Conservation (phyloP, 30 jellyfish, hydroid and myxozoan genomes). For the Aurelia sp. region DNA sequence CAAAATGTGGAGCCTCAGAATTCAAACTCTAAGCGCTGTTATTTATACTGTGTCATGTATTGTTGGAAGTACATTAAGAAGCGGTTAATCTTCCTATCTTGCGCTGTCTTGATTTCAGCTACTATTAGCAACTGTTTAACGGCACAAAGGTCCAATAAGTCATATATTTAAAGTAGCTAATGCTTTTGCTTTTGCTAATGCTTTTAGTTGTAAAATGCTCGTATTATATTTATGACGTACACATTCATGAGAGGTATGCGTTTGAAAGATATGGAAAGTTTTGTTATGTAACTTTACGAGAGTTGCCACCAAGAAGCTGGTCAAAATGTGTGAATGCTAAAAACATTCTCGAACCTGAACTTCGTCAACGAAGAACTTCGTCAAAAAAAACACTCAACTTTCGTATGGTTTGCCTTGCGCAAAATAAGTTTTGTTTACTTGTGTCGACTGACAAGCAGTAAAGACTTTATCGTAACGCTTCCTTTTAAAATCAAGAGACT, state of each 20-base stretch:
- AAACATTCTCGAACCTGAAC: no score
- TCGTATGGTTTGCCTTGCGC: background rate
- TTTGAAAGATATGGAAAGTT: background rate
- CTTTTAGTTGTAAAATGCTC: background rate
- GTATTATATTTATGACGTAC: background rate
- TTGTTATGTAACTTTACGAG: no score
- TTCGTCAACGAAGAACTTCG: no score
- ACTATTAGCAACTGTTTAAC: background rate
- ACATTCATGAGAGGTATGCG: background rate
- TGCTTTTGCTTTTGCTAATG: no score
- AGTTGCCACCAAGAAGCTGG: no score
- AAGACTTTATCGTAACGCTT: background rate
- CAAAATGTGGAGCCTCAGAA: background rate
- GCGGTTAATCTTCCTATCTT: background rate
- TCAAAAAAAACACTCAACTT: no score
- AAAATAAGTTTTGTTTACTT: background rate
- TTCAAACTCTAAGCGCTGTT: background rate
- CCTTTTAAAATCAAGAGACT: background rate
- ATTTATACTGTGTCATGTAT: background rate
- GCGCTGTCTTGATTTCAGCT: background rate
- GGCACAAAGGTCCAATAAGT: slow-evolving; percentile 3
- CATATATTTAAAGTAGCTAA: background rate
- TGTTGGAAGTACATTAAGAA: background rate
- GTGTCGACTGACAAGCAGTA: background rate
- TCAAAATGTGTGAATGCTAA: no score